These are phyloP conservation scores for Drosophila malerkotliana DNA, from an alignment of 1,140 invertebrate species.

Conservation along the genomic window DNA sequence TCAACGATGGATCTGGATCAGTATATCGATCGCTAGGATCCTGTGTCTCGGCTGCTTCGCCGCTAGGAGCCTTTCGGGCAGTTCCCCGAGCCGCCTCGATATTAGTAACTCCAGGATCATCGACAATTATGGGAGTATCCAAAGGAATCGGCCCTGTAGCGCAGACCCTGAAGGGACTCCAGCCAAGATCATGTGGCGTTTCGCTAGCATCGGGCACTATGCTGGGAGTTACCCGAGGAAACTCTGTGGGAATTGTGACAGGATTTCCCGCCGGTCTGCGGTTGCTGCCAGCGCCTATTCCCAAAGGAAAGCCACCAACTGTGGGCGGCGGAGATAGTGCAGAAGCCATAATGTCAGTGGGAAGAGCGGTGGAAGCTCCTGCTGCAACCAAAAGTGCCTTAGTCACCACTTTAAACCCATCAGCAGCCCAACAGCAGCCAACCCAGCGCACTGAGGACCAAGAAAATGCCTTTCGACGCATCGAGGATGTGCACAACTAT, in stretches of 20 bases:
- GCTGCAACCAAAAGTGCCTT: conserved; percentile 62
- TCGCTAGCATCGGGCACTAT: background rate
- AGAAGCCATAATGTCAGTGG: conserved; percentile 4
- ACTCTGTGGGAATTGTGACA: background rate
- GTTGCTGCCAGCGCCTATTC: conserved; percentile 21
- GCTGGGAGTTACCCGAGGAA: background rate
- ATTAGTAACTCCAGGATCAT: too few relatives aligned
- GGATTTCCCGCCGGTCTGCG: conserved; percentile 1
- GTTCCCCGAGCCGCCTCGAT: background rate
- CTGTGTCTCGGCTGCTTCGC: background rate
- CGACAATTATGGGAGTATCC: too few relatives aligned
- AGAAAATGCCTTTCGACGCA: conserved; percentile 82
- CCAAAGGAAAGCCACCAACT: background rate
- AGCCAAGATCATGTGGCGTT: background rate
- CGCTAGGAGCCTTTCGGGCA: background rate
- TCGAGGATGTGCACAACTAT: conserved; percentile 83
- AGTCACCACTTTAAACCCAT: conserved; percentile 3
- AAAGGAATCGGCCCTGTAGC: background rate
- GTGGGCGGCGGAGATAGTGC: background rate
- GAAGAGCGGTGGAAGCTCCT: conserved; percentile 8
- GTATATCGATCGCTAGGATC: background rate
- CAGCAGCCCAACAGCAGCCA: conserved; percentile 28
- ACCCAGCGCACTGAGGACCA: conserved; percentile 76
- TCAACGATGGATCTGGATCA: conserved; percentile 20
- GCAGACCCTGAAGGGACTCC: background rate